A percentile compares a stretch with the other conserved stretches of the same genome.
phyloP scores from a whole-genome alignment of 2,888 invertebrate genomes.

The Noctua comes region DNA sequence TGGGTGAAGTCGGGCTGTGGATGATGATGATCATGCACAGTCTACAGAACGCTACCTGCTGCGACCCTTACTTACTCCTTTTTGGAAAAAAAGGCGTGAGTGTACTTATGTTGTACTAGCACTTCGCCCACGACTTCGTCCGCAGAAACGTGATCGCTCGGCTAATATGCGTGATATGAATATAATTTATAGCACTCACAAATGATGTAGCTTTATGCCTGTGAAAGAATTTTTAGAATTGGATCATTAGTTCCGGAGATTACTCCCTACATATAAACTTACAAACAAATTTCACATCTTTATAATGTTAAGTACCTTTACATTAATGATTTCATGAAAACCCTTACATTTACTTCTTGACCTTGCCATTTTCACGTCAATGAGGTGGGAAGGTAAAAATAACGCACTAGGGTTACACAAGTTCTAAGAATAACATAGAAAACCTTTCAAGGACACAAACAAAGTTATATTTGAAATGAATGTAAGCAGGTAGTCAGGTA shows the following conservation, averaged over 20 bases:
- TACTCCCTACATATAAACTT: no score
- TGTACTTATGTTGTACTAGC: no score
- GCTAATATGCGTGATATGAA: no score
- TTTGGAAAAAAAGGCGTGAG: neutral
- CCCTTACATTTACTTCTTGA: no score
- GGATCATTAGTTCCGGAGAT: no score
- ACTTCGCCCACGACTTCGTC: no score
- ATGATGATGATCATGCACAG: neutral
- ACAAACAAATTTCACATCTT: no score
- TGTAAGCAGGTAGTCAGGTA: neutral
- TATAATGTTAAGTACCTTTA: no score
- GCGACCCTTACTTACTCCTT: neutral
- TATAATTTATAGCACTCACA: no score
- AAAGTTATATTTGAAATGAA: slow-evolving; percentile 21
- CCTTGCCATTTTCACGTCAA: neutral
- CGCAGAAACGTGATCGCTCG: no score
- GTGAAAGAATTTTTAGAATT: no score
- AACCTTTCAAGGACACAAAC: slow-evolving; percentile 3
- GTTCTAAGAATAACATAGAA: neutral
- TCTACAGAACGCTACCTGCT: neutral
- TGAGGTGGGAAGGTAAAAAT: neutral
- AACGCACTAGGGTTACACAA: slow-evolving; percentile 4
- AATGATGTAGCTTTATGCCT: no score
- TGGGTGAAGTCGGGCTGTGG: neutral
- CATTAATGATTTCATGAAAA: neutral